Percentiles rank a stretch among this genome's conserved stretches.
Conservation (phyloP, 37 sponge, comb jelly and placozoan species). For the Halichondria panicea region DNA sequence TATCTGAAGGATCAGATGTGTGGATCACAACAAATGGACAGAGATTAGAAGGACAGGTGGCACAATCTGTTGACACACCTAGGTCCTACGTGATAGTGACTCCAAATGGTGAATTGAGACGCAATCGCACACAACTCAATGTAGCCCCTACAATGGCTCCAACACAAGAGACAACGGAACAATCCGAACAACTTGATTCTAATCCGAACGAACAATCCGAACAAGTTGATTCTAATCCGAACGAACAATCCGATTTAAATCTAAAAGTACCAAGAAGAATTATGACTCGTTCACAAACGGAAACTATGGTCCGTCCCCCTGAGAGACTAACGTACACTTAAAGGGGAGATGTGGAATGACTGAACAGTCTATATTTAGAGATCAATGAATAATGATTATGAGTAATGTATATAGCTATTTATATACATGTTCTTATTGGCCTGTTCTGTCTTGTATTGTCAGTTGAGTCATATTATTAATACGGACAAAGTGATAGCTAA, state of each 20-base stretch:
- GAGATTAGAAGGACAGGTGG: background rate
- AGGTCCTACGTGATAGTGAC: conserved; percentile 32
- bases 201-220: background rate
- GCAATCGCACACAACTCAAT: conserved; percentile 12
- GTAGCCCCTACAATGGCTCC: background rate
- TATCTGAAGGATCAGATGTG: conserved; percentile 28
- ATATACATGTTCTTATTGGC: no score
- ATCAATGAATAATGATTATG: no score
- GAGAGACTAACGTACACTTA: background rate
- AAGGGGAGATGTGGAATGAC: conserved; percentile 16
- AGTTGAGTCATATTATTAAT: no score
- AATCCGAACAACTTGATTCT: no score
- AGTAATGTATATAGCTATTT: no score
- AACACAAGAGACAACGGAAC: background rate
- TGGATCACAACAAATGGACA: conserved; percentile 37
- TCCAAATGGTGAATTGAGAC: conserved; percentile 19
- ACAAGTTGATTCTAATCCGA: background rate
- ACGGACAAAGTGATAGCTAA: no score
- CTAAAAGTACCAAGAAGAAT: background rate
- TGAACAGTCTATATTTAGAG: no score
- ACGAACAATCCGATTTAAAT: background rate
- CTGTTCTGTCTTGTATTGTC: no score
- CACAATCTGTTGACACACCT: conserved; percentile 10
- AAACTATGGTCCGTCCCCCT: conserved; percentile 3
- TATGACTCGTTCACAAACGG: background rate